Evolutionary conservation across 2,113 vertebrate genomes (phyloP), one percentile per base, ranked within the genome.

Genomic region (Zootoca vivipara): DNA sequence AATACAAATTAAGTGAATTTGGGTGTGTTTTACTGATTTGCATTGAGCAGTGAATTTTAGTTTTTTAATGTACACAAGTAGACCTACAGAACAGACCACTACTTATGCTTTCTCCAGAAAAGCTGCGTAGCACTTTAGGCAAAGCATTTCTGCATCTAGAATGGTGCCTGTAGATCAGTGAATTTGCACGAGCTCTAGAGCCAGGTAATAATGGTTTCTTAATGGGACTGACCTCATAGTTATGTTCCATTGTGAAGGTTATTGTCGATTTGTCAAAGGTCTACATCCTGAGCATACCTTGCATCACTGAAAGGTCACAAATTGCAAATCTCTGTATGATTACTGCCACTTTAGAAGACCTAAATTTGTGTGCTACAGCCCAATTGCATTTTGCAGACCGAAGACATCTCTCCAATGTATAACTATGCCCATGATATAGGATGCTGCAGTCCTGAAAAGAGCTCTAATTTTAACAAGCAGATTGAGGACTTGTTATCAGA

Each of bases 21-120:
- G 58, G 73, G 42, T 83, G 75, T 33, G 20, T 77, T 67, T 67
- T 88, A 78, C 24, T 69, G 24, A 56, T 83, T 67, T 83, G 56
- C 24, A 87, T 72, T 83, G 80, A 88, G 30, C 30, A 77, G 64
- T 78, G 42, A 78, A 56, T 78, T 67, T 83, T 24, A 56, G 42
- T 52, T 67, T 67, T 88, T 26, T 69, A 38, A 52, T 56, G 62
- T 62, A 83, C n/a, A 38, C 22, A 62, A 69, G 24, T 42, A 75
- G 73, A 56, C 8, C 40, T 77, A 58, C 24, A 75, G 13, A 86
- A 69, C 6, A 42, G 40, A 35, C 28, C 30, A 70, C 72, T 52
- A 56, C n/a, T 56, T 56, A 7, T 67, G 75, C 18, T 56, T 81
- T 64, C 46, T 82, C 24, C 79, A 82, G 70, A 81, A 87, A 82